Percentiles rank a stretch among this genome's conserved stretches.
These are phyloP conservation scores for Bufo gargarizans DNA, from an alignment of 2,113 vertebrate species.

Conservation along the genomic window DNA sequence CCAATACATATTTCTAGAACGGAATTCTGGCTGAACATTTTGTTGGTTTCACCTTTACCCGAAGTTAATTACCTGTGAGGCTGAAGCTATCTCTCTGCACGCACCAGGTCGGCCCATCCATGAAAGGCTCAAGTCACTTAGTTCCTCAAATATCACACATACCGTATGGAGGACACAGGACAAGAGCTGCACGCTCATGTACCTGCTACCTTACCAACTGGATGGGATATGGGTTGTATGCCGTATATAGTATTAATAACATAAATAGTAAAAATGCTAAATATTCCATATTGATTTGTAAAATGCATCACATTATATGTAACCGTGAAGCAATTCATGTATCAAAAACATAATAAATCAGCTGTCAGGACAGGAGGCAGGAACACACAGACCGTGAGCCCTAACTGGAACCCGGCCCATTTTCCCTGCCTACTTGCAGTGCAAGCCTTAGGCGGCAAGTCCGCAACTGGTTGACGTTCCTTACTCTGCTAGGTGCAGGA, in stretches of 20 bases:
- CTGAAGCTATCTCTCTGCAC: not conserved
- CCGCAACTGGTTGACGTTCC: too few relatives aligned
- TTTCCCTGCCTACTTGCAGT: too few relatives aligned
- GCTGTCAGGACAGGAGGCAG: too few relatives aligned
- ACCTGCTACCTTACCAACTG: not conserved
- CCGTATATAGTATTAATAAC: not conserved
- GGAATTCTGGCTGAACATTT: constrained; percentile 43
- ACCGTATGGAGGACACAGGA: not conserved
- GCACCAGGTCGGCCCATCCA: not conserved
- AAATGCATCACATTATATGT: not conserved
- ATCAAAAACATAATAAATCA: not conserved
- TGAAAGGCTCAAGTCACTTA: not conserved
- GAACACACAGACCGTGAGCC: too few relatives aligned
- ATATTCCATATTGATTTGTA: not conserved
- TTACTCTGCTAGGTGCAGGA: too few relatives aligned
- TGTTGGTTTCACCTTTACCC: constrained; percentile 48
- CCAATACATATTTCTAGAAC: constrained; percentile 13
- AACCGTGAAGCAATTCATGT: not conserved
- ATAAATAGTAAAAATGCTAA: not conserved
- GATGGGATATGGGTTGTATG: not conserved
- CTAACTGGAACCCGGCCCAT: too few relatives aligned
- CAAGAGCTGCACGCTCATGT: not conserved
- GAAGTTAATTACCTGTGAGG: not conserved
- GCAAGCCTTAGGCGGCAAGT: too few relatives aligned
- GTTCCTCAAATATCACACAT: constrained; percentile 25